phyloP scores from a whole-genome alignment of 2,888 invertebrate species.

The Euzophera pinguis region DNA sequence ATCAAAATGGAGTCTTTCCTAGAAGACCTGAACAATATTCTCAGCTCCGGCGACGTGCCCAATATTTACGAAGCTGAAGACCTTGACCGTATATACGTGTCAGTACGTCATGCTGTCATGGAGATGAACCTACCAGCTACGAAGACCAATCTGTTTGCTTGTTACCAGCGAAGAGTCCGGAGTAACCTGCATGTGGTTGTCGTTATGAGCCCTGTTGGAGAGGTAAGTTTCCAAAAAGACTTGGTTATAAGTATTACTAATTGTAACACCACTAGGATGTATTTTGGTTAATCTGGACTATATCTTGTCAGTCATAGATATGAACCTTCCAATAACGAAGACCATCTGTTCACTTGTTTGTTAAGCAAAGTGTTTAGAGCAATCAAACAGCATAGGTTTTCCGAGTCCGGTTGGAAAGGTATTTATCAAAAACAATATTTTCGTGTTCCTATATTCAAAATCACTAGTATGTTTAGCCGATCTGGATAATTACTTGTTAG shows the following conservation, averaged over 20 bases:
- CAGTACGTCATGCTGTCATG: constrained; percentile 86
- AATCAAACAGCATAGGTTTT: constrained; percentile 73
- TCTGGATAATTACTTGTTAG: constrained; percentile 83
- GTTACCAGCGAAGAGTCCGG: constrained; percentile 88
- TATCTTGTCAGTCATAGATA: constrained; percentile 90
- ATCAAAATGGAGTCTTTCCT: constrained; percentile 93
- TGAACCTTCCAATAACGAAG: constrained; percentile 86
- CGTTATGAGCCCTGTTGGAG: constrained; percentile 89
- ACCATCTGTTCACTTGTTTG: constrained; percentile 91
- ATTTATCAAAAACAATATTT: constrained; percentile 11
- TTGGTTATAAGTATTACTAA: background rate
- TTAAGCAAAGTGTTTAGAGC: constrained; percentile 86
- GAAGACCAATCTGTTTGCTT: constrained; percentile 90
- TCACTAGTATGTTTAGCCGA: no score
- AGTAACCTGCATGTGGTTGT: constrained; percentile 91
- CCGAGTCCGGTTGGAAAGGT: constrained; percentile 88
- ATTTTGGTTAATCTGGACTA: constrained; percentile 87
- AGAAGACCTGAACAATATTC: constrained; percentile 92
- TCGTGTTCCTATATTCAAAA: background rate
- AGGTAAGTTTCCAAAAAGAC: no score
- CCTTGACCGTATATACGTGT: constrained; percentile 85
- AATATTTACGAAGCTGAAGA: constrained; percentile 93
- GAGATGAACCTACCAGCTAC: constrained; percentile 88
- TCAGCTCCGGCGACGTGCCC: constrained; percentile 94
- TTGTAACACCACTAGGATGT: no score